Conservation (phyloP, 2,113 vertebrate species). For the Sebastes fasciatus region DNA sequence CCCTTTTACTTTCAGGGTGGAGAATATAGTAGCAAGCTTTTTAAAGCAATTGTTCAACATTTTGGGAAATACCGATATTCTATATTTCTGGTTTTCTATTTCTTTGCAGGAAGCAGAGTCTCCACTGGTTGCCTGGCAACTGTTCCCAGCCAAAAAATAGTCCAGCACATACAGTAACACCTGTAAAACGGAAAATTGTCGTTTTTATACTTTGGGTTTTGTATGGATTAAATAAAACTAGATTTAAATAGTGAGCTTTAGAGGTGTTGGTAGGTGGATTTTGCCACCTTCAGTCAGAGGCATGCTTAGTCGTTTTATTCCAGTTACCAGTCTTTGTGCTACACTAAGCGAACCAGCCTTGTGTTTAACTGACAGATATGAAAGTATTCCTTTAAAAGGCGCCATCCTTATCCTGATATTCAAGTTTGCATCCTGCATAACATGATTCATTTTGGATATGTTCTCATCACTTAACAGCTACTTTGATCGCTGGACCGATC, state of each 20-base stretch:
- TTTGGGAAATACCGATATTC: neutral
- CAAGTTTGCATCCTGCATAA: neutral
- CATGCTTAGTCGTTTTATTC: too few relatives aligned
- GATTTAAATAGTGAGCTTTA: neutral
- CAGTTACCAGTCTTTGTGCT: too few relatives aligned
- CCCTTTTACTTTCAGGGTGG: neutral
- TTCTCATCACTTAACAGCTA: neutral
- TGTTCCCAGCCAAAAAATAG: neutral
- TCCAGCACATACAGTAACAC: neutral
- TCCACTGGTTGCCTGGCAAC: neutral
- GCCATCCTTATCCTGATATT: neutral
- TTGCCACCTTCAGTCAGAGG: too few relatives aligned
- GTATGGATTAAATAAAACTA: slow-evolving; percentile 6
- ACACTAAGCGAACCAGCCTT: too few relatives aligned
- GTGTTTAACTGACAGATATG: too few relatives aligned
- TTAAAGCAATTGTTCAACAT: neutral
- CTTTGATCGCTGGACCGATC: neutral
- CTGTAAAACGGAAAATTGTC: neutral
- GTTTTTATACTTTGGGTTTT: neutral
- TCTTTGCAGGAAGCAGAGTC: neutral
- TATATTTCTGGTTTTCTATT: neutral
- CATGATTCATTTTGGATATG: neutral
- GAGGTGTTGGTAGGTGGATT: too few relatives aligned
- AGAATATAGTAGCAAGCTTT: neutral
- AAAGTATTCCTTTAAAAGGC: neutral